These are phyloP conservation scores for Carpatolechia fugitivella DNA, from an alignment of 2,888 invertebrate genomes.

Conservation along the genomic window DNA sequence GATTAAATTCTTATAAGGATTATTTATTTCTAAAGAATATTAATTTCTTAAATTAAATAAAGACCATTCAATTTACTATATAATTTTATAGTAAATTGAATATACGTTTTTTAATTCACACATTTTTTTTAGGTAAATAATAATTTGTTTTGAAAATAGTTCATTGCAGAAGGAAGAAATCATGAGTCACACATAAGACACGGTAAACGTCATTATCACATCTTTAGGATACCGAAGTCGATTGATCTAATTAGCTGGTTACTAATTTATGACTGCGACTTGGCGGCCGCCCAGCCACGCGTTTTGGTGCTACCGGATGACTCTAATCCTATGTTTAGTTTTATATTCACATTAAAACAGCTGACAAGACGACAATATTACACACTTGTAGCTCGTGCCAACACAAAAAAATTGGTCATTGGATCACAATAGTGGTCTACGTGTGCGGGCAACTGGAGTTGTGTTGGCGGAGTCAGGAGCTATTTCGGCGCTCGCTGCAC, in stretches of 20 bases:
- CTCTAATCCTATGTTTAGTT: slow-evolving; percentile 49
- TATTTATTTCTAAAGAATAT: too few species aligned
- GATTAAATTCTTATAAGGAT: too few species aligned
- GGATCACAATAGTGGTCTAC: slow-evolving; percentile 22
- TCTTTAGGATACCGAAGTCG: not conserved
- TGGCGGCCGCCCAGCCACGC: slow-evolving; percentile 43
- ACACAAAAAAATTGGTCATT: slow-evolving; percentile 24
- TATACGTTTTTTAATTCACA: too few species aligned
- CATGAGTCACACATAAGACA: not conserved
- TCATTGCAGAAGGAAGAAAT: too few species aligned
- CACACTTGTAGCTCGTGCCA: slow-evolving; percentile 31
- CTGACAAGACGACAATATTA: slow-evolving; percentile 27
- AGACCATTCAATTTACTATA: too few species aligned
- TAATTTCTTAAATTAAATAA: too few species aligned
- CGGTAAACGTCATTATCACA: not conserved
- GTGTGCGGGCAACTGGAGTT: slow-evolving; percentile 33
- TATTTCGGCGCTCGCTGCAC: slow-evolving; percentile 51
- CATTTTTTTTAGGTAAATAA: too few species aligned
- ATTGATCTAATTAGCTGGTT: slow-evolving; percentile 7
- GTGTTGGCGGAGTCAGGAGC: slow-evolving; percentile 39
- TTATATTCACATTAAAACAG: slow-evolving; percentile 45
- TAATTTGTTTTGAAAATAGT: too few species aligned
- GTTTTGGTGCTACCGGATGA: slow-evolving; percentile 26
- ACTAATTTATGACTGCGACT: slow-evolving; percentile 35
- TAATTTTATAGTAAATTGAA: too few species aligned